These are phyloP conservation scores for Scaeva pyrastri DNA, from an alignment of 2,888 invertebrate species.

Conservation along the genomic window DNA sequence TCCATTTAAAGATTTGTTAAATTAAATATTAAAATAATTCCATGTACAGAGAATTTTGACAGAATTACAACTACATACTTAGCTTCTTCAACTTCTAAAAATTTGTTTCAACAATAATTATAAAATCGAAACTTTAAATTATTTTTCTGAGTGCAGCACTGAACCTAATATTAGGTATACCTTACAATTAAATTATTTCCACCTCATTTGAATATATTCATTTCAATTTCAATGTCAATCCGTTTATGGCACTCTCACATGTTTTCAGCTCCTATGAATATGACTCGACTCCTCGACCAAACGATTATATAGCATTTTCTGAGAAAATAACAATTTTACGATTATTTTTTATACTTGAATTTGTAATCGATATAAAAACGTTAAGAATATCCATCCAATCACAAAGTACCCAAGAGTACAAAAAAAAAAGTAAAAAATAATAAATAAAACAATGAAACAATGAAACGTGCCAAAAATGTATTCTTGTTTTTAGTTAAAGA, in stretches of 20 bases:
- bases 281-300: too few species aligned
- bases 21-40: too few species aligned
- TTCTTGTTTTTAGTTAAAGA: background rate
- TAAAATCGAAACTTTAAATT: background rate
- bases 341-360: background rate
- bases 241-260: slow-evolving; percentile 5
- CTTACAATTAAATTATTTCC: background rate
- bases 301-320: background rate
- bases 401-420: background rate
- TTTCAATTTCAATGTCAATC: background rate
- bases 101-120: too few species aligned
- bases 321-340: slow-evolving; percentile 5
- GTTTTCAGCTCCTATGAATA: background rate
- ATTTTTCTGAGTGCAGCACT: background rate
- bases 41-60: too few species aligned
- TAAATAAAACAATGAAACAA: too few species aligned
- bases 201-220: background rate
- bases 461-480: background rate
- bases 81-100: too few species aligned
- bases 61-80: too few species aligned
- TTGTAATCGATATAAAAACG: background rate
- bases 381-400: background rate
- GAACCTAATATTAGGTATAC: background rate
- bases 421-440: too few species aligned
- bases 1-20: too few species aligned